Percentiles rank a stretch among this genome's conserved stretches.
Conservation (phyloP, 2,797 vertebrate species). For the Leptodactylus fallax region DNA sequence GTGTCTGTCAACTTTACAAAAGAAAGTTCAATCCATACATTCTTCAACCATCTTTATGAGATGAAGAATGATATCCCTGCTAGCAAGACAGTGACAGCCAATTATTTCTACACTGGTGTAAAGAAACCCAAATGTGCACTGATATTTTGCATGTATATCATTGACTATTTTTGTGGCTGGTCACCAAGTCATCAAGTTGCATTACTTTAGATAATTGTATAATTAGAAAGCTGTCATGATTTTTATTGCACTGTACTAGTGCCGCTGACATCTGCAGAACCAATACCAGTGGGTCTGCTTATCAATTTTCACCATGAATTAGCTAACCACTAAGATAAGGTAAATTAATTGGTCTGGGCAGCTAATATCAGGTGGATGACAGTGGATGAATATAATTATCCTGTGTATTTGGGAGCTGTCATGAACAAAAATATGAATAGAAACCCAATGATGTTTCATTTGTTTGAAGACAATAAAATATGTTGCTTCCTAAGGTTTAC, state of each 20-base stretch:
- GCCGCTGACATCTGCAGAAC: conserved; percentile 26
- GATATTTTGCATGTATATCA: conserved; percentile 2
- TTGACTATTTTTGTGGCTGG: conserved; percentile 23
- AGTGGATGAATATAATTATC: conserved; percentile 23
- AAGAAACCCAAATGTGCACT: conserved; percentile 23
- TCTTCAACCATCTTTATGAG: conserved; percentile 3
- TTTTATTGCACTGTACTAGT: conserved; percentile 31
- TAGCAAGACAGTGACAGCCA: not conserved
- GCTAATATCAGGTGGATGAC: conserved; percentile 40
- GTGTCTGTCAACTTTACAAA: conserved; percentile 14
- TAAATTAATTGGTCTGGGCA: conserved; percentile 34
- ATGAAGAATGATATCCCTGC: not conserved
- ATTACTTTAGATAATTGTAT: conserved; percentile 41
- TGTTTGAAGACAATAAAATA: not conserved
- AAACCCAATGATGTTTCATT: not conserved
- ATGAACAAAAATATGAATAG: not conserved
- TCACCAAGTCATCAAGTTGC: conserved; percentile 17
- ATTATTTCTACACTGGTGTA: conserved; percentile 39
- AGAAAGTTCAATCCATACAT: conserved; percentile 20
- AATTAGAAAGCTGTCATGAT: conserved; percentile 41
- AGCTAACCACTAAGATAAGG: not conserved
- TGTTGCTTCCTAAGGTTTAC: not conserved
- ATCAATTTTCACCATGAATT: conserved; percentile 39
- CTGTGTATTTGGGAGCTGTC: not conserved
- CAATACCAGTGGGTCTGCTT: conserved; percentile 8